Base-by-base conservation (phyloP, 1,140 invertebrate genomes). In the Apolygus lucorum region DNA sequence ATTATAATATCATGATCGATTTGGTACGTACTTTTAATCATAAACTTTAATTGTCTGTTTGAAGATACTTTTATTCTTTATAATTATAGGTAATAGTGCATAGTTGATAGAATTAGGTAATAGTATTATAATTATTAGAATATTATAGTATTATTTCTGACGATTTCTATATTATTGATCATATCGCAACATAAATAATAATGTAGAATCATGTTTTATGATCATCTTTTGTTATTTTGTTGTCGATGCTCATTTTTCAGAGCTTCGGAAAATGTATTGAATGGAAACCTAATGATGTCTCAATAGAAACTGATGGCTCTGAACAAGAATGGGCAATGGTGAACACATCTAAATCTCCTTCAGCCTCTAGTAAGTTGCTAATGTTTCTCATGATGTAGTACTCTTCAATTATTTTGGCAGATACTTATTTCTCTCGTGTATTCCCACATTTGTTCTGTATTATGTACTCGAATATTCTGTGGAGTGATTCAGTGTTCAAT, bases 311-410 rank as follows among this genome's bases (percentile, higher is more conserved):
- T 4, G 88, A 90, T 73, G 85, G 85, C 54, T 87, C 89, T 76
- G 89, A 90, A 77, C 86, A 88, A 74, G 89, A 92, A 78, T 91
- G 90, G 90, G 88, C 89, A 1, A 80, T 91, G 49, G 88, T 92
- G 2, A 87, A 90, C 72, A 88, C 88, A 28, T 85, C 89, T 72
- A 85, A 59, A n/a, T 70, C 81, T 69, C 78, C 83, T 63, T 79
- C 78, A 65, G 77, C 82, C 54, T 84, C 82, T 17, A 76, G n/a
- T n/a, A n/a, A n/a, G n/a, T n/a, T n/a, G n/a, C n/a, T n/a, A n/a
- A n/a, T n/a, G n/a, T n/a, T n/a, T n/a, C n/a, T n/a, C n/a, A n/a
- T n/a, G n/a, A n/a, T n/a, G n/a, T n/a, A n/a, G n/a, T n/a, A n/a
- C n/a, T n/a, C n/a, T n/a, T n/a, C n/a, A n/a, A n/a, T n/a, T n/a